Evolutionary conservation across 2,113 vertebrate species (phyloP).

Genomic region (Merops nubicus): DNA sequence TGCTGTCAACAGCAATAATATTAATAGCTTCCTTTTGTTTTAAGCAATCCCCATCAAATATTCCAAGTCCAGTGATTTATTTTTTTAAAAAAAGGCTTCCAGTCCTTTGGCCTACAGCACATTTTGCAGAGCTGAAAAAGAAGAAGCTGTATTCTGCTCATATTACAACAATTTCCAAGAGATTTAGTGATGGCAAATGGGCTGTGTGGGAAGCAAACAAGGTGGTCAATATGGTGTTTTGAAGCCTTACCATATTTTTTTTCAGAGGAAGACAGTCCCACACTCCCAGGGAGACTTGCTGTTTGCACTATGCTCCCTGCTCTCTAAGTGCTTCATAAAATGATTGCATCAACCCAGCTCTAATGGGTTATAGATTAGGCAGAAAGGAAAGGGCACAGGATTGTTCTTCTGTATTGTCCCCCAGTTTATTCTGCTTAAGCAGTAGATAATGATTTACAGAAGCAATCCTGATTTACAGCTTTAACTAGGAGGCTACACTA

Average conservation of each 20-base stretch:
- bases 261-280: background rate
- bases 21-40: background rate
- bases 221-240: background rate
- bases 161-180: background rate
- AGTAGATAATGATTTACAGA: conserved; percentile 7
- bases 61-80: background rate
- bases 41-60: background rate
- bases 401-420: background rate
- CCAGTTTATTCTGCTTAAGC: background rate
- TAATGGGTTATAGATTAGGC: conserved; percentile 16
- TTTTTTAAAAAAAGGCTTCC: background rate
- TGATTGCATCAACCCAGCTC: background rate
- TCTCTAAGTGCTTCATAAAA: background rate
- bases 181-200: background rate
- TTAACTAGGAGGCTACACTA: background rate
- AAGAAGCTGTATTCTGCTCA: background rate
- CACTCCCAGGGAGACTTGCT: background rate
- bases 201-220: background rate
- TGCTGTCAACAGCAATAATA: background rate
- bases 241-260: background rate
- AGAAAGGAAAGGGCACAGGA: background rate
- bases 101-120: background rate
- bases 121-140: background rate
- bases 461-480: background rate
- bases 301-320: background rate